Evolutionary conservation across 2,797 vertebrate species (phyloP).

Genomic region (Melopsittacus undulatus): DNA sequence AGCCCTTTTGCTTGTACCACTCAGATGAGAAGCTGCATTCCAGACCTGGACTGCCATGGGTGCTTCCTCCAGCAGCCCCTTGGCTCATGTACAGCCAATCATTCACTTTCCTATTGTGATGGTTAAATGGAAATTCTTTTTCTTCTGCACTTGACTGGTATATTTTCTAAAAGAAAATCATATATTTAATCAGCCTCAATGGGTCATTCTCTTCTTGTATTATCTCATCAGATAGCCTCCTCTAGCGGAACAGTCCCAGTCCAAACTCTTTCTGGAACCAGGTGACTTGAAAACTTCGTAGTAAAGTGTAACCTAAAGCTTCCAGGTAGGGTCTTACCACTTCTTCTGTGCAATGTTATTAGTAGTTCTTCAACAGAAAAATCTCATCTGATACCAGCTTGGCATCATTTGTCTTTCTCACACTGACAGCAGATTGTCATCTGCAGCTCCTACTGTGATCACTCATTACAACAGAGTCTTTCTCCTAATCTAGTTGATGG

Average conservation of each 20-base stretch:
- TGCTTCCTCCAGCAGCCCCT: not conserved
- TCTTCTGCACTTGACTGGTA: not conserved
- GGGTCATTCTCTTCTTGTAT: not conserved
- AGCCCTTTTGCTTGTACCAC: not conserved
- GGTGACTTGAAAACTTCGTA: not conserved
- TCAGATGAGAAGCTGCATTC: not conserved
- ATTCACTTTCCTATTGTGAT: not conserved
- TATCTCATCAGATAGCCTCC: not conserved
- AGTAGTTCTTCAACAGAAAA: not conserved
- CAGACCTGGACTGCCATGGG: not conserved
- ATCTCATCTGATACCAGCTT: not conserved
- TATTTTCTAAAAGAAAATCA: not conserved
- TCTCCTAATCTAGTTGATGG: not conserved
- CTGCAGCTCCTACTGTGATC: not conserved
- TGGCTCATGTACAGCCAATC: fast-evolving
- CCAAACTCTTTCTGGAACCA: not conserved
- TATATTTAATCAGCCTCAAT: not conserved
- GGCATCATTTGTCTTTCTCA: not conserved
- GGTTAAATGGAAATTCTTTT: not conserved
- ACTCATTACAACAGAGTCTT: not conserved
- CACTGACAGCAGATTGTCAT: not conserved
- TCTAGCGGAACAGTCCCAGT: not conserved
- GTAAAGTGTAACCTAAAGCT: not conserved
- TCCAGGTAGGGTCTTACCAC: not conserved
- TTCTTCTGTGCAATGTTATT: not conserved